These are phyloP conservation scores for Eumacrocentrus americanus DNA, from an alignment of 2,888 invertebrate genomes.

Conservation along the genomic window DNA sequence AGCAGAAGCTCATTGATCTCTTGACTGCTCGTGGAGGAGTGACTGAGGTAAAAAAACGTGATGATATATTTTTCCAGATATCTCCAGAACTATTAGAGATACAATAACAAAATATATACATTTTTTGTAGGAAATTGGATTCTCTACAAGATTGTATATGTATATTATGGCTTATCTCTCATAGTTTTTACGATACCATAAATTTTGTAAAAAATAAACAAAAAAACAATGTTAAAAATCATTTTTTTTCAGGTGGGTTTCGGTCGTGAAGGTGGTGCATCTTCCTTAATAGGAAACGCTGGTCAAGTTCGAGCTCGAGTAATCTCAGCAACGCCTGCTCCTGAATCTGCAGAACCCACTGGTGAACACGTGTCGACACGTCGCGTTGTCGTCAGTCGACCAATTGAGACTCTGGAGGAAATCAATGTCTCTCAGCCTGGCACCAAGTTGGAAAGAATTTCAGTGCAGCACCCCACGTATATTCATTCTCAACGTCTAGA, in stretches of 20 bases:
- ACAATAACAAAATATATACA: too few species aligned
- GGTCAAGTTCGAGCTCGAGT: conserved; percentile 65
- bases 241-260: conserved; percentile 51
- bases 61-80: too few species aligned
- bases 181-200: too few species aligned
- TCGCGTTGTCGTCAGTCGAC: conserved; percentile 68
- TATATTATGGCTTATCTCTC: too few species aligned
- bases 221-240: background rate
- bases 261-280: conserved; percentile 52
- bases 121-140: background rate
- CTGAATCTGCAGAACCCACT: conserved; percentile 62
- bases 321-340: conserved; percentile 66
- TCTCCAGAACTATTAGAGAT: too few species aligned
- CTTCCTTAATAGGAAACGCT: conserved; percentile 59
- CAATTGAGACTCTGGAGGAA: conserved; percentile 68
- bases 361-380: conserved; percentile 68
- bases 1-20: conserved; percentile 64
- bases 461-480: conserved; percentile 65
- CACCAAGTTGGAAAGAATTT: conserved; percentile 66
- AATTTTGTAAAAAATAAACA: background rate
- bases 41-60: conserved; percentile 59
- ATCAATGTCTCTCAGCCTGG: conserved; percentile 68
- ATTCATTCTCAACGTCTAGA: conserved; percentile 63
- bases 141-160: too few species aligned
- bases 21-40: conserved; percentile 62